Evolutionary conservation across 2,113 vertebrate genomes (phyloP).

Genomic region (Alectura lathami): DNA sequence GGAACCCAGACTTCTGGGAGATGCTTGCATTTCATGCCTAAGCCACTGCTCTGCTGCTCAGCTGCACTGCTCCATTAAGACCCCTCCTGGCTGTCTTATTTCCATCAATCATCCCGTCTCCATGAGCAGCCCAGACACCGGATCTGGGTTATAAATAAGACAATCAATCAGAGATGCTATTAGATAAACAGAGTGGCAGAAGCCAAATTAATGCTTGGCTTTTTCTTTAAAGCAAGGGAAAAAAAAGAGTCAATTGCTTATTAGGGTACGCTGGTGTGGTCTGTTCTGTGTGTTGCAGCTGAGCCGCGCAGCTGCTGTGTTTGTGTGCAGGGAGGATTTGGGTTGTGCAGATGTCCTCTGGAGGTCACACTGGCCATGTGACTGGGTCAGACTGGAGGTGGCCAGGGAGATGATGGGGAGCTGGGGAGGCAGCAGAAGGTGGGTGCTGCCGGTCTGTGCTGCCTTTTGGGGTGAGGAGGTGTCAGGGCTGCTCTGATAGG

Average conservation of each 20-base stretch:
- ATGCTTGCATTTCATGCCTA: constrained; percentile 44
- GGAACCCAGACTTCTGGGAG: constrained; percentile 62
- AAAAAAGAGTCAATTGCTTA: constrained; percentile 59
- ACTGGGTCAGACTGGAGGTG: neutral
- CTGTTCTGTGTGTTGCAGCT: neutral
- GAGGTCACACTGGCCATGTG: neutral
- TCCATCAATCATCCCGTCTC: constrained; percentile 64
- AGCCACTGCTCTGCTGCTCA: neutral
- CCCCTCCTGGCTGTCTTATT: constrained; percentile 47
- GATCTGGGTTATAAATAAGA: constrained; percentile 70
- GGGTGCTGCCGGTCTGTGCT: neutral
- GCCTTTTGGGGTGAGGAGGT: neutral
- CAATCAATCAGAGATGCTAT: constrained; percentile 66
- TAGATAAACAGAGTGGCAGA: constrained; percentile 70
- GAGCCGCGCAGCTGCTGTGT: rapidly evolving
- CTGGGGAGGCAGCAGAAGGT: neutral
- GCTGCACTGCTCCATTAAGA: constrained; percentile 62
- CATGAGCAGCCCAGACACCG: constrained; percentile 28
- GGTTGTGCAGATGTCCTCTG: neutral
- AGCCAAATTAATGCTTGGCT: constrained; percentile 68
- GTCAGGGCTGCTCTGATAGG: neutral
- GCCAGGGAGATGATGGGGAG: neutral
- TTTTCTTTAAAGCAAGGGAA: constrained; percentile 59
- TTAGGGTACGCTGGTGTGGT: constrained; percentile 38
- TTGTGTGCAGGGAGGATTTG: neutral